Percentiles rank a stretch among this genome's conserved stretches.
These are phyloP conservation scores for Drosophila pectinifera DNA, from an alignment of 1,140 invertebrate species.

Conservation along the genomic window DNA sequence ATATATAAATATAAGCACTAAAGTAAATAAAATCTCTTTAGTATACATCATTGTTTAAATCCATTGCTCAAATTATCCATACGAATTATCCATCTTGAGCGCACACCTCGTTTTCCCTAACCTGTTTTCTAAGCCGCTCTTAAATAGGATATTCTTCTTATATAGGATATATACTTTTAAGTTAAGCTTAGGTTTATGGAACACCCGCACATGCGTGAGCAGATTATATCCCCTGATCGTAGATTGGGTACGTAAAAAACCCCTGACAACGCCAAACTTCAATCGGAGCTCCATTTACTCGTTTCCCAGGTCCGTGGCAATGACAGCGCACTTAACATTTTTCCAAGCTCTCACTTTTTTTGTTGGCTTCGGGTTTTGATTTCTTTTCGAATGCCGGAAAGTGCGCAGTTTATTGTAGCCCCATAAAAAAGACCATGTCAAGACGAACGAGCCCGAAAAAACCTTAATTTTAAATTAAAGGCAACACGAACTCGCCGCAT, in stretches of 20 bases:
- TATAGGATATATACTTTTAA: too few species aligned
- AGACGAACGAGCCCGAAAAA: constrained; percentile 34
- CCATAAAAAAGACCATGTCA: constrained; percentile 48
- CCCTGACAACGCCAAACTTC: constrained; percentile 18
- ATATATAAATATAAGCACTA: too few species aligned
- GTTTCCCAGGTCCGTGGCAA: constrained; percentile 44
- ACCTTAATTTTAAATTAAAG: constrained; percentile 49
- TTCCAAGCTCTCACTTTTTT: constrained; percentile 1
- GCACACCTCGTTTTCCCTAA: too few species aligned
- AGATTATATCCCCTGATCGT: constrained; percentile 1
- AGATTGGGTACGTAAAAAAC: constrained; percentile 6
- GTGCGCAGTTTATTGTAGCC: constrained; percentile 57
- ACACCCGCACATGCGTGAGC: neutral
- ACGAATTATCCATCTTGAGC: too few species aligned
- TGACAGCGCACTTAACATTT: constrained; percentile 78
- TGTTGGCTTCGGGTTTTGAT: constrained; percentile 23
- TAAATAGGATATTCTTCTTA: too few species aligned
- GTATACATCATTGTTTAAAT: too few species aligned
- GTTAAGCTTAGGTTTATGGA: too few species aligned
- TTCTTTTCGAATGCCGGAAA: constrained; percentile 50
- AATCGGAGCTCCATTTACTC: constrained; percentile 30
- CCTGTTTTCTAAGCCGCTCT: too few species aligned
- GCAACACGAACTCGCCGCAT: constrained; percentile 63
- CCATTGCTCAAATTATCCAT: too few species aligned
- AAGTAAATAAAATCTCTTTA: too few species aligned